phyloP scores from a whole-genome alignment of 2,113 vertebrate species.

The Hirundichthys speculiger region DNA sequence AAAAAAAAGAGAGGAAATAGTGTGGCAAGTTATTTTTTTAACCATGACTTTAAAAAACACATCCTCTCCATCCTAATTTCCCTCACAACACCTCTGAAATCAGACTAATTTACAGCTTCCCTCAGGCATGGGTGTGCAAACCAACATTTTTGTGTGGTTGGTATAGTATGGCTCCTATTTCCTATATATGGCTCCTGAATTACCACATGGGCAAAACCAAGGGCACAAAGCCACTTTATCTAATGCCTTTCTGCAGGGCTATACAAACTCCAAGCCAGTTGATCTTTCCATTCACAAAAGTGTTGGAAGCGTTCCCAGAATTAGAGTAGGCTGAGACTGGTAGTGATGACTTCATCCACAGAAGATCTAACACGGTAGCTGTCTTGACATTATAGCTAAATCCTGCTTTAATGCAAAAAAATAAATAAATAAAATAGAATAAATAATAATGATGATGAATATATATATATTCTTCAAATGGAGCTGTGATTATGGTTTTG shows the following conservation, averaged over 20 bases:
- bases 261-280: conserved; percentile 42
- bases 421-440: conserved; percentile 43
- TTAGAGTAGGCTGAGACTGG: conserved; percentile 20
- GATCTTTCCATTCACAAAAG: conserved; percentile 50
- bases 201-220: conserved; percentile 15
- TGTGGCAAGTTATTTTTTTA: too few relatives aligned
- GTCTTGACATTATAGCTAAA: conserved; percentile 52
- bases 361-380: conserved; percentile 61
- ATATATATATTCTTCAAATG: too few relatives aligned
- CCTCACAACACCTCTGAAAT: conserved; percentile 10
- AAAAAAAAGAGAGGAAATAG: too few relatives aligned
- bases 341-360: conserved; percentile 59
- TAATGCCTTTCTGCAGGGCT: conserved; percentile 22
- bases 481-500: conserved; percentile 63
- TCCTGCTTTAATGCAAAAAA: conserved; percentile 10
- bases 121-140: conserved; percentile 12
- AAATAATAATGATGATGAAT: neutral
- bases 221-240: conserved; percentile 48
- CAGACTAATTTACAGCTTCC: conserved; percentile 3
- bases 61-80: neutral
- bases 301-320: conserved; percentile 60
- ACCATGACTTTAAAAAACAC: neutral
- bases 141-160: conserved; percentile 20
- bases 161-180: conserved; percentile 34
- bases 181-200: conserved; percentile 26